Evolutionary conservation across 2,797 vertebrate species (phyloP), one percentile per base, ranked within the genome.

Genomic region (Enteromius unitaeniatus): DNA sequence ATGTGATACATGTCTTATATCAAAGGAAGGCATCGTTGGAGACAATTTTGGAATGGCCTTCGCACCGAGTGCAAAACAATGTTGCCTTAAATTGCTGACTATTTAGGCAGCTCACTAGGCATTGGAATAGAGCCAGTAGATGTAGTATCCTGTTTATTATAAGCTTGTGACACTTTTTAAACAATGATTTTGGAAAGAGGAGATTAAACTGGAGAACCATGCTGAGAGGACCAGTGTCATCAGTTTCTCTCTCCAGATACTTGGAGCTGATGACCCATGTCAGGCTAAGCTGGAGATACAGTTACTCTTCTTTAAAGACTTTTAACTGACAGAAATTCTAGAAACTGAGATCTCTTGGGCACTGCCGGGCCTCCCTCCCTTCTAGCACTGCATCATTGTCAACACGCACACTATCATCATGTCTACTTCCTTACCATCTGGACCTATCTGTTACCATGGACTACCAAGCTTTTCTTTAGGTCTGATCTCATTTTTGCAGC

Each of bases 321-420:
- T 58, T 69, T 87, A 85, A 86, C 82, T 87, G 87, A 79, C 85
- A 84, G 83, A 73, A 83, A 78, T 87, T 85, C 86, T 45, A 86
- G 60, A 51, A 80, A 69, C 75, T 83, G 82, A 73, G 76, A 79
- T 84, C 64, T 73, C 80, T 84, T 31, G 77, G 37, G 60, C 67
- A 81, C 31, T 72, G 69, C 68, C 55, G 51, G 70, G 78, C 60
- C 79, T 83, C 60, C 49, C 62, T 84, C 79, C 64, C 85, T 67
- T 67, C 37, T 45, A 3, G 8, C 51, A 53, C 51, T 82, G 80
- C 81, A 80, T 69, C 69, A 69, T 45, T 84, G 84, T 79, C 84
- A 77, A 55, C 81, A 81, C 77, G 37, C 55, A 83, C 55, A 83
- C 69, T 75, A 69, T 81, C 62, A 77, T 81, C 84, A 77, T 81